Percentiles rank a stretch among this genome's conserved stretches.
These are phyloP conservation scores for Ia io DNA, from an alignment of 2,113 vertebrate genomes.

Conservation along the genomic window DNA sequence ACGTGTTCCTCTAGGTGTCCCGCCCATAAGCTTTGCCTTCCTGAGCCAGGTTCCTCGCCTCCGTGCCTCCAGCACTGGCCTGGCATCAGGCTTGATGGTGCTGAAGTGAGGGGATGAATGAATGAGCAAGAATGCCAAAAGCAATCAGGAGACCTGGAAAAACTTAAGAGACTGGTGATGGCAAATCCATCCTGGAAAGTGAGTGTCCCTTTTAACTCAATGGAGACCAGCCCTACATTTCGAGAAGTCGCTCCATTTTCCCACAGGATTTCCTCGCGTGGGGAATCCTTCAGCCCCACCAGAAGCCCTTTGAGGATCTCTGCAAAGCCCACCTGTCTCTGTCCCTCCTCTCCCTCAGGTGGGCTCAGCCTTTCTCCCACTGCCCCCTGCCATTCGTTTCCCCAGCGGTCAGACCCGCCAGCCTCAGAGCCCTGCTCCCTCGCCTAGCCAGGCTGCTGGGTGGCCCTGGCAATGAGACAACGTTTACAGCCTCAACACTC, in stretches of 20 bases:
- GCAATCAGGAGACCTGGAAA: background rate
- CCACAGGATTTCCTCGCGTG: background rate
- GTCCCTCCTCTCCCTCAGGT: background rate
- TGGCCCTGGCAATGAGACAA: background rate
- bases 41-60: background rate
- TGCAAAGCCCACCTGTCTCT: background rate
- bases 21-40: background rate
- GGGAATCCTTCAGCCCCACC: background rate
- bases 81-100: background rate
- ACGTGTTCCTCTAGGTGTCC: background rate
- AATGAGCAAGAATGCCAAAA: background rate
- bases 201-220: background rate
- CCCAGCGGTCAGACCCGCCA: background rate
- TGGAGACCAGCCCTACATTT: background rate
- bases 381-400: background rate
- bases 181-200: background rate
- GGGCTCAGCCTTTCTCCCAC: background rate
- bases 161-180: background rate
- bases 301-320: background rate
- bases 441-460: accelerated
- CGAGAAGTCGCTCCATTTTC: background rate
- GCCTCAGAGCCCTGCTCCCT: background rate
- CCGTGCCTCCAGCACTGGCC: background rate
- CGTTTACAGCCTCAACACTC: background rate
- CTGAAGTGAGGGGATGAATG: background rate